Conservation (phyloP, 1,140 invertebrate species). For the Macrobrachium nipponense region DNA sequence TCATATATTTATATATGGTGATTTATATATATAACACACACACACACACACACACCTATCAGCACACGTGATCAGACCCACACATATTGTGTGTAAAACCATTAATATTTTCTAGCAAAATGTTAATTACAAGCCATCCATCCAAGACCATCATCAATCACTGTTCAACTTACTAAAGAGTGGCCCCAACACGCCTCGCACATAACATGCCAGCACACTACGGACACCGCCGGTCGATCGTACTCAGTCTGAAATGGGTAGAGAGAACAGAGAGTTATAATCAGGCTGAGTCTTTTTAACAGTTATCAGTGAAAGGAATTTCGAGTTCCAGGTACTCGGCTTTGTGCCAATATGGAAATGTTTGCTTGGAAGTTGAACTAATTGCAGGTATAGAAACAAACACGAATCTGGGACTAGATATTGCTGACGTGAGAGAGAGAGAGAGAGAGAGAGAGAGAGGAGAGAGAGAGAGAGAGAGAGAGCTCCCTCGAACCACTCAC, state of each 20-base stretch:
- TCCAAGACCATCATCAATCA: no score
- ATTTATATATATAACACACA: no score
- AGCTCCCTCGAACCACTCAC: slow-evolving; percentile 13
- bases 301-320: background rate
- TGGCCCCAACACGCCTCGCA: slow-evolving; percentile 71
- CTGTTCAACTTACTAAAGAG: slow-evolving; percentile 41
- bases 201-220: slow-evolving; percentile 72
- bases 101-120: no score
- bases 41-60: no score
- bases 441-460: background rate
- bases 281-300: no score
- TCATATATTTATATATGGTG: no score
- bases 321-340: background rate
- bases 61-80: no score
- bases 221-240: slow-evolving; percentile 69
- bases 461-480: background rate
- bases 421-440: no score
- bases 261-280: no score
- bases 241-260: slow-evolving; percentile 65
- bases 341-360: background rate
- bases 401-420: background rate
- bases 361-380: no score
- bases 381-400: background rate
- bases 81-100: no score
- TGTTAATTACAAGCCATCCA: no score